Evolutionary conservation across 2,113 vertebrate genomes (phyloP).

Genomic region (Progne subis): DNA sequence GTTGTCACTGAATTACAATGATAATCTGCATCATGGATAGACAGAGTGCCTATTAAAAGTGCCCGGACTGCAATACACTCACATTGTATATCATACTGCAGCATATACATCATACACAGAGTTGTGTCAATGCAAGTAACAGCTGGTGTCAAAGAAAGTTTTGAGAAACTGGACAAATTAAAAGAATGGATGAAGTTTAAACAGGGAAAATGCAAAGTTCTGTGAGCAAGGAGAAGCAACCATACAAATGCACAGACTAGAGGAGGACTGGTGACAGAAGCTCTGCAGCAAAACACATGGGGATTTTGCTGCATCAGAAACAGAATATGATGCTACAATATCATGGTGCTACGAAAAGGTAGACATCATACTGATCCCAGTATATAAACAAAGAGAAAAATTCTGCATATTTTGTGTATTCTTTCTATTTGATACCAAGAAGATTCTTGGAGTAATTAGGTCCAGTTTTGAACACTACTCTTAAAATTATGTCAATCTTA

Average conservation of each 20-base stretch:
- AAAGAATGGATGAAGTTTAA: neutral
- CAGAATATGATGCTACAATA: neutral
- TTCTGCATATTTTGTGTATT: neutral
- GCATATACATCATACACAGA: neutral
- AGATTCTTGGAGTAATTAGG: neutral
- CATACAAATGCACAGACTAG: neutral
- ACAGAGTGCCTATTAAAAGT: neutral
- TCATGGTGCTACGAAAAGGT: neutral
- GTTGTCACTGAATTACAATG: neutral
- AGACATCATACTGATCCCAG: neutral
- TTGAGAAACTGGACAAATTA: neutral
- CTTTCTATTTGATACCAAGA: neutral
- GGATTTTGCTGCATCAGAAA: neutral
- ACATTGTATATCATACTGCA: neutral
- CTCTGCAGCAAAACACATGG: neutral
- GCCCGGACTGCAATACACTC: neutral
- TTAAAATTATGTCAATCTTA: neutral
- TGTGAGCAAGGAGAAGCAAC: neutral
- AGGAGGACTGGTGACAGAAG: neutral
- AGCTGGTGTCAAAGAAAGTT: neutral
- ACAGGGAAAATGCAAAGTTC: neutral
- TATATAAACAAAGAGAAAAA: neutral
- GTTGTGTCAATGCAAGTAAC: neutral
- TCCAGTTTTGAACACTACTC: neutral
- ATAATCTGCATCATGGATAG: neutral